Conservation (phyloP, 2,797 vertebrate species). For the Gymnodraco acuticeps region DNA sequence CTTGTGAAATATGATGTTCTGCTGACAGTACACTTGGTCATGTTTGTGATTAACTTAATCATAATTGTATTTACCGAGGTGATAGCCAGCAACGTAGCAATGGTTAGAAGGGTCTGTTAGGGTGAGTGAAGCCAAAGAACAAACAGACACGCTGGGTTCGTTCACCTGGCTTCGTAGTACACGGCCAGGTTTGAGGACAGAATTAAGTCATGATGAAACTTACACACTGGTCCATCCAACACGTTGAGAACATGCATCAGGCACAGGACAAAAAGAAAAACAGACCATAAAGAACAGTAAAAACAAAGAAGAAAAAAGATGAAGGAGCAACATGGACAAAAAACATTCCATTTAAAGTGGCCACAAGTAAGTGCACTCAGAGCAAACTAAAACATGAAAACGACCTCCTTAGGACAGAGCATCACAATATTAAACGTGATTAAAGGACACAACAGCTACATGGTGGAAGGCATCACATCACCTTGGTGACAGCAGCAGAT, state of each 20-base stretch:
- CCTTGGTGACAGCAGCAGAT: slow-evolving; percentile 49
- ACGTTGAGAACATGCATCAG: slow-evolving; percentile 85
- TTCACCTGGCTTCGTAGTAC: no score
- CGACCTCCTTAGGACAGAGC: background rate
- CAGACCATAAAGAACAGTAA: slow-evolving; percentile 46
- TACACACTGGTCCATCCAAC: slow-evolving; percentile 88
- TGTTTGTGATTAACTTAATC: no score
- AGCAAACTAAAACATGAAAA: slow-evolving; percentile 34
- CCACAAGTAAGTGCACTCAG: slow-evolving; percentile 21
- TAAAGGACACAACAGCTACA: slow-evolving; percentile 28
- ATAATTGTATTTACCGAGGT: no score
- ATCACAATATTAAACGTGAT: slow-evolving; percentile 49
- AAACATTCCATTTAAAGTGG: slow-evolving; percentile 55
- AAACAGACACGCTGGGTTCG: no score
- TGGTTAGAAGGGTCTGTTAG: no score
- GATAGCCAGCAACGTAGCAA: no score
- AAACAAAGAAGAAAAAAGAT: slow-evolving; percentile 20
- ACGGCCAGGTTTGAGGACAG: slow-evolving; percentile 1
- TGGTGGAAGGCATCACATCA: slow-evolving; percentile 28
- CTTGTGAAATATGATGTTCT: no score
- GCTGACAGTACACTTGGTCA: no score
- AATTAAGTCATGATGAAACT: slow-evolving; percentile 77
- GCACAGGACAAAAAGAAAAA: slow-evolving; percentile 60
- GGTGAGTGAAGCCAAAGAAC: no score
- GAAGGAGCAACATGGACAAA: slow-evolving; percentile 54